A percentile compares a stretch with the other conserved stretches of the same genome.
These are phyloP conservation scores for Antheraea mylitta DNA, from an alignment of 1,140 invertebrate species.

Conservation along the genomic window DNA sequence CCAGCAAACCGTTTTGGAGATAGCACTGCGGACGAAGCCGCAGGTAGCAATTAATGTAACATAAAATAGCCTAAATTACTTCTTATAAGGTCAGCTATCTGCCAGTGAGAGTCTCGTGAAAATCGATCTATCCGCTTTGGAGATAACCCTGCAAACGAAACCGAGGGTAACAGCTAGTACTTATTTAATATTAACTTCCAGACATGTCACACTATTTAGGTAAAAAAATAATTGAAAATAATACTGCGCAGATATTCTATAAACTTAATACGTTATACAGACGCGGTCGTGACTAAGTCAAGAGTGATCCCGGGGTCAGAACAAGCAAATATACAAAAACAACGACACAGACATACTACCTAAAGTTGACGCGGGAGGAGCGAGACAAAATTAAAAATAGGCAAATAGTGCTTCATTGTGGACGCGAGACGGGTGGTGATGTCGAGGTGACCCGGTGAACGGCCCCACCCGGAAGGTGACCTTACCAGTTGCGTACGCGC, in stretches of 20 bases:
- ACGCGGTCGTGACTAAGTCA: neutral
- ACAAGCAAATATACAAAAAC: neutral
- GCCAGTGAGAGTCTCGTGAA: no score
- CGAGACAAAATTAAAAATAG: slow-evolving; percentile 20
- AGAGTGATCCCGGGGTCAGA: neutral
- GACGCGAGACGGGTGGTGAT: slow-evolving; percentile 14
- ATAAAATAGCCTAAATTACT: no score
- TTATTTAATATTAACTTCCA: no score
- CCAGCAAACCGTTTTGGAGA: no score
- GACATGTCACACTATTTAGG: neutral
- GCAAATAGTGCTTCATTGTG: slow-evolving; percentile 42
- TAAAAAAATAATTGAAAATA: neutral
- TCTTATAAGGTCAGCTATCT: no score
- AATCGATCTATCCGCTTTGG: no score
- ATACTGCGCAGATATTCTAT: neutral
- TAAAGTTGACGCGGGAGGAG: neutral
- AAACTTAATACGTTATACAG: neutral
- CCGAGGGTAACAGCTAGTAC: no score
- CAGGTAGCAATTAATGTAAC: no score
- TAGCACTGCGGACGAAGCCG: no score
- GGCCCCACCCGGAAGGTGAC: slow-evolving; percentile 67
- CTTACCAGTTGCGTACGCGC: slow-evolving; percentile 40
- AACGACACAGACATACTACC: neutral
- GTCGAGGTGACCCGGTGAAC: slow-evolving; percentile 62
- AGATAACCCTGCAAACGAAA: no score